Base-by-base conservation (phyloP, 2,797 vertebrate species). In the Neomorphus geoffroyi region DNA sequence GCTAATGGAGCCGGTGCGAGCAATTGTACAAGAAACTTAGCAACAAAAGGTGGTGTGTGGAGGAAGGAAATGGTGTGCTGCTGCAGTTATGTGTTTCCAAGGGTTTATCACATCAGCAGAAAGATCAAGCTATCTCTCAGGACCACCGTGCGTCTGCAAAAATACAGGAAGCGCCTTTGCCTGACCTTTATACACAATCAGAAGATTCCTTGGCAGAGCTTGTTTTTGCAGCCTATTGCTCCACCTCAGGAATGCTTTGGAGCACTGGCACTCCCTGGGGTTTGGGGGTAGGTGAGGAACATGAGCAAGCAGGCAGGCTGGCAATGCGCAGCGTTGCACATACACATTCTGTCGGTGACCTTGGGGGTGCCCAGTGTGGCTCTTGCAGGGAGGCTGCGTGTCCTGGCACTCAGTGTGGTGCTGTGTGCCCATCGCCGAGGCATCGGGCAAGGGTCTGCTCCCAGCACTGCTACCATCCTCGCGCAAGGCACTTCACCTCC, bases 101-200 rank as follows among this genome's bases (percentile, higher is more conserved):
- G 60, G 84, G 67, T 85, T 96, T 94, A 87, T 96, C 87, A 39
- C 66, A 74, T 35, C 74, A 22, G 81, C 80, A 93, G 92, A 35
- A 37, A 57, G 72, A 79, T 90, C 65, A 77, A 83, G 92, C 89
- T 93, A 92, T 94, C 94, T 94, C 92, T 71, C 53, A 91, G 92
- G 79, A 82, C 64, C 92, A 85, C 93, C 18, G 30, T 84, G 94
- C 23, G 37, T 70, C 94, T 95, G 93, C 86, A 86, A 39, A 95
- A 65, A 57, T 87, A 58, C 91, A 95, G 95, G 95, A 96, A 93
- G 91, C 45, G 93, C 94, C 96, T 91, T 18, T 30, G 93, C 91
- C 90, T 95, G 96, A 96, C 96, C 94, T 93, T 88, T 94, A 50
- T 7, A 70, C 91, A 80, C 92, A 80, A 28, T 12, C 91, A 83